Evolutionary conservation across 1,140 invertebrate species (phyloP).

Genomic region (Bombus confusus): DNA sequence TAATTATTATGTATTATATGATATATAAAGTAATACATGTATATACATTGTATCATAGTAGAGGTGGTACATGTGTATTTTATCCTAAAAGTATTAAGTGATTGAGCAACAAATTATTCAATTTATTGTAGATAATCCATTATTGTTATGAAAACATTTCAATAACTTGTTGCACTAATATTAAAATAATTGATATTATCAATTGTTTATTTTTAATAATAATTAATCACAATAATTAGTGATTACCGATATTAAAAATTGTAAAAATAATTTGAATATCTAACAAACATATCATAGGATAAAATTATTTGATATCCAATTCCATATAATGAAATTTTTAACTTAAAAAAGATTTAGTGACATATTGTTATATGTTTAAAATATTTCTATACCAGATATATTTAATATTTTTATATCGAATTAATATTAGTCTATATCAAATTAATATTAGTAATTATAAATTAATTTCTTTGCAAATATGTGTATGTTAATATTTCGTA

Average conservation of each 20-base stretch:
- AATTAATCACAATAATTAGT: not conserved
- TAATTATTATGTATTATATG: not conserved
- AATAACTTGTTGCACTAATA: not conserved
- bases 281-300: not conserved
- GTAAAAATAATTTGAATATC: not conserved
- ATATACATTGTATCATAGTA: not conserved
- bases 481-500: not conserved
- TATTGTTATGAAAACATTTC: not conserved
- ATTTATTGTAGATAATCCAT: not conserved
- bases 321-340: not conserved
- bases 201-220: not conserved
- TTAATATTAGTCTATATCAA: not conserved
- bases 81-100: not conserved
- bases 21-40: not conserved
- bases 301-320: not conserved
- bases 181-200: not conserved
- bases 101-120: not conserved
- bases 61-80: not conserved
- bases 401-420: not conserved
- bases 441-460: conserved; percentile 19
- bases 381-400: conserved; percentile 5
- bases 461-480: not conserved
- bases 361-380: not conserved
- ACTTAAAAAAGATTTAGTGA: not conserved
- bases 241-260: not conserved